Evolutionary conservation across 2,113 vertebrate species (phyloP).

Genomic region (Penelope pileata): DNA sequence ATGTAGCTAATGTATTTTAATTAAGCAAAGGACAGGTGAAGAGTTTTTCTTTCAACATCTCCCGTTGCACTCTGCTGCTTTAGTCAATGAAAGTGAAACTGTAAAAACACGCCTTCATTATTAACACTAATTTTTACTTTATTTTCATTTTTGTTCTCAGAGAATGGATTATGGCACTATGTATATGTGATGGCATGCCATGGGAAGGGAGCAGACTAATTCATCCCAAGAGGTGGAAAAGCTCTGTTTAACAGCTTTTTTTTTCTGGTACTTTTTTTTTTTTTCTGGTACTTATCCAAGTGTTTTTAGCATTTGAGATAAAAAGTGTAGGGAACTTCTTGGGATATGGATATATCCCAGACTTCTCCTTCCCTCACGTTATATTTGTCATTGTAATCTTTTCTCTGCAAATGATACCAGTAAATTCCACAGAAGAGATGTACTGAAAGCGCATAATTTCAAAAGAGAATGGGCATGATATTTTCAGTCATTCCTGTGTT

Average conservation of each 20-base stretch:
- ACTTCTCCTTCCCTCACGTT: neutral
- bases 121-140: slow-evolving; percentile 54
- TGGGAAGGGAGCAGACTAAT: neutral
- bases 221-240: neutral
- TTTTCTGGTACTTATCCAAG: neutral
- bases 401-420: neutral
- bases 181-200: neutral
- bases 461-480: neutral
- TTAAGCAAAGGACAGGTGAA: slow-evolving; percentile 56
- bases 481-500: neutral
- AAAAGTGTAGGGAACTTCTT: neutral
- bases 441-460: neutral
- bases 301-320: neutral
- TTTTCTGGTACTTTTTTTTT: neutral
- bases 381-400: neutral
- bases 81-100: slow-evolving; percentile 55
- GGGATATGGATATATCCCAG: neutral
- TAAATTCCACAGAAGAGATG: neutral
- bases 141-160: neutral
- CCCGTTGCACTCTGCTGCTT: slow-evolving; percentile 52
- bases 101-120: slow-evolving; percentile 44
- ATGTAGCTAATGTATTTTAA: slow-evolving; percentile 66
- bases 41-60: slow-evolving; percentile 56
- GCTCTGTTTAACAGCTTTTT: neutral
- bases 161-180: neutral